These are phyloP conservation scores for Scartelaos histophorus DNA, from an alignment of 2,113 vertebrate genomes.

Conservation along the genomic window DNA sequence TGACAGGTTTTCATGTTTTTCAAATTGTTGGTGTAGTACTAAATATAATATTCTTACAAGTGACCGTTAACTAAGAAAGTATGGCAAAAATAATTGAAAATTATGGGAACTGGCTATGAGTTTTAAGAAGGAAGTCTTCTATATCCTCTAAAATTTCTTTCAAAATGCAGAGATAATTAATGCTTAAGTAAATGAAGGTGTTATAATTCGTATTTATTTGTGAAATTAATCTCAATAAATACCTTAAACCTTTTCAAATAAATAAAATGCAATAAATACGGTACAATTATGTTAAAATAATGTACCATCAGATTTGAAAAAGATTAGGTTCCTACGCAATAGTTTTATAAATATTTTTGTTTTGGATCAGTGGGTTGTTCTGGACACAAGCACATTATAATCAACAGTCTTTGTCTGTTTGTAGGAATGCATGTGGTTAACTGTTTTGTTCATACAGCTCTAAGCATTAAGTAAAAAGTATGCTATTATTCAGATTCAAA, in stretches of 20 bases:
- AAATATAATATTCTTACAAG: too few relatives aligned
- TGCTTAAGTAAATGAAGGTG: background rate
- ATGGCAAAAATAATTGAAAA: too few relatives aligned
- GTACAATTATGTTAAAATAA: background rate
- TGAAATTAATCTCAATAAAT: too few relatives aligned
- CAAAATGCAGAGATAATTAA: background rate
- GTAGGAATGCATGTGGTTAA: slow-evolving; percentile 49
- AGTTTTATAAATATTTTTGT: slow-evolving; percentile 45
- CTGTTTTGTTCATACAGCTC: slow-evolving; percentile 51
- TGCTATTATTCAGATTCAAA: slow-evolving; percentile 13
- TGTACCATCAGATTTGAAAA: background rate
- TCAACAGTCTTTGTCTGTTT: slow-evolving; percentile 39
- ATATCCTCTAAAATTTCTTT: too few relatives aligned
- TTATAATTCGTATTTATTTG: too few relatives aligned
- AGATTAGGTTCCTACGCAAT: background rate
- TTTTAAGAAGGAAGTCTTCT: too few relatives aligned
- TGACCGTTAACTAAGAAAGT: too few relatives aligned
- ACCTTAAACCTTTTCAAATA: background rate
- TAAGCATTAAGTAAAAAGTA: slow-evolving; percentile 20
- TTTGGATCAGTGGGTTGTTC: slow-evolving; percentile 25
- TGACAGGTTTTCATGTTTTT: too few relatives aligned
- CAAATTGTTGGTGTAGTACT: too few relatives aligned
- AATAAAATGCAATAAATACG: background rate
- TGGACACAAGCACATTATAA: slow-evolving; percentile 38
- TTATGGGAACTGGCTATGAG: too few relatives aligned